A percentile compares a stretch with the other conserved stretches of the same genome.
These are phyloP conservation scores for Eretmocerus hayati DNA, from an alignment of 2,888 invertebrate species.

Conservation along the genomic window DNA sequence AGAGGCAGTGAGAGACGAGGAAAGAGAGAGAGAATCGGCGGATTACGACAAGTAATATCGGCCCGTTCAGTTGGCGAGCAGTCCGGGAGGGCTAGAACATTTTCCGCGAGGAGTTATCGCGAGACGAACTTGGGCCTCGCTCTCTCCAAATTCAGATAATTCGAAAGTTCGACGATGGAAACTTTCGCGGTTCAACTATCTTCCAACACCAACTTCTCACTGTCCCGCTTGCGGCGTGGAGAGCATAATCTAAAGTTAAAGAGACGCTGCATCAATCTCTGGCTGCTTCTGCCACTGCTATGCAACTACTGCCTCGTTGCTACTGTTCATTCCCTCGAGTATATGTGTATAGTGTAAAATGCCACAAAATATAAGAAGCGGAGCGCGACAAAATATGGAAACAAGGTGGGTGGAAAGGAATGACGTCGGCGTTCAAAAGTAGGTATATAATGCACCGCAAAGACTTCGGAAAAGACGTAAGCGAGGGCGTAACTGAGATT, in stretches of 20 bases:
- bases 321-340: not conserved
- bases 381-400: too few relatives aligned
- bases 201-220: conserved; percentile 30
- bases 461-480: too few relatives aligned
- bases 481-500: too few relatives aligned
- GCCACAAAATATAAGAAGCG: too few relatives aligned
- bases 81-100: not conserved
- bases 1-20: not conserved
- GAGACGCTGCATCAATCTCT: conserved; percentile 30
- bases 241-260: conserved; percentile 31
- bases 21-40: not conserved
- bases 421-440: too few relatives aligned
- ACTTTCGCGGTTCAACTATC: conserved; percentile 37
- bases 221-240: conserved; percentile 23
- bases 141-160: conserved; percentile 40
- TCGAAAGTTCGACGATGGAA: conserved; percentile 36
- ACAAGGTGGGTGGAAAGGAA: too few relatives aligned
- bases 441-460: too few relatives aligned
- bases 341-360: too few relatives aligned
- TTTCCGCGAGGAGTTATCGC: conserved; percentile 8
- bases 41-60: not conserved
- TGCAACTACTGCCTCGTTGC: not conserved
- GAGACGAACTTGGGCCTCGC: too few relatives aligned
- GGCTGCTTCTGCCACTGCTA: not conserved
- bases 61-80: not conserved